Evolutionary conservation across 2,797 vertebrate species (phyloP).

Genomic region (Trematomus bernacchii): DNA sequence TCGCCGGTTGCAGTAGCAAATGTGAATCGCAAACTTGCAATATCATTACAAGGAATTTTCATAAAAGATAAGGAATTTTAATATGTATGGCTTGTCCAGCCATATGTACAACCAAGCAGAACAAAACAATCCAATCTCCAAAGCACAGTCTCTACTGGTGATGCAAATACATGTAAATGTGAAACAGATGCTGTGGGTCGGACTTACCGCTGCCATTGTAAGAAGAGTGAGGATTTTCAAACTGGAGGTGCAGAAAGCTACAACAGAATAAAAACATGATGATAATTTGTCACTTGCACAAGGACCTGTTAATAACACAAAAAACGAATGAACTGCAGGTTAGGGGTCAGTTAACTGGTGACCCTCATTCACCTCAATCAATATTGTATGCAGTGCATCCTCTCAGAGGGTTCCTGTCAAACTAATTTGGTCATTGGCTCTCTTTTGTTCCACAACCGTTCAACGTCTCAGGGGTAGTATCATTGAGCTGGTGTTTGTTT

Average conservation of each 20-base stretch:
- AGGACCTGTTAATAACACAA: not conserved
- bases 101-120: not conserved
- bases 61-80: not conserved
- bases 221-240: constrained; percentile 43
- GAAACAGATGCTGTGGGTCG: not conserved
- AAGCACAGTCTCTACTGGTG: not conserved
- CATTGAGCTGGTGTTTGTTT: constrained; percentile 46
- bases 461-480: constrained; percentile 32
- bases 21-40: not conserved
- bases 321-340: not conserved
- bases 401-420: constrained; percentile 46
- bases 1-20: not conserved
- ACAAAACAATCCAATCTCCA: not conserved
- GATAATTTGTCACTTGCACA: not conserved
- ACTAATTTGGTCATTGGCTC: constrained; percentile 17
- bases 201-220: constrained; percentile 88
- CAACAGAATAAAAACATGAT: constrained; percentile 27
- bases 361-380: constrained; percentile 59
- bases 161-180: constrained; percentile 55
- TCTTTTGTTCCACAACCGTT: constrained; percentile 19
- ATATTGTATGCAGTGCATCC: constrained; percentile 66
- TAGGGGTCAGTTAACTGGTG: not conserved
- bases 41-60: not conserved
- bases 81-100: no score
- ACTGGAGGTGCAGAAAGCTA: constrained; percentile 59